phyloP scores from a whole-genome alignment of 2,797 vertebrate species.

The Oceanodroma leucorhoa region DNA sequence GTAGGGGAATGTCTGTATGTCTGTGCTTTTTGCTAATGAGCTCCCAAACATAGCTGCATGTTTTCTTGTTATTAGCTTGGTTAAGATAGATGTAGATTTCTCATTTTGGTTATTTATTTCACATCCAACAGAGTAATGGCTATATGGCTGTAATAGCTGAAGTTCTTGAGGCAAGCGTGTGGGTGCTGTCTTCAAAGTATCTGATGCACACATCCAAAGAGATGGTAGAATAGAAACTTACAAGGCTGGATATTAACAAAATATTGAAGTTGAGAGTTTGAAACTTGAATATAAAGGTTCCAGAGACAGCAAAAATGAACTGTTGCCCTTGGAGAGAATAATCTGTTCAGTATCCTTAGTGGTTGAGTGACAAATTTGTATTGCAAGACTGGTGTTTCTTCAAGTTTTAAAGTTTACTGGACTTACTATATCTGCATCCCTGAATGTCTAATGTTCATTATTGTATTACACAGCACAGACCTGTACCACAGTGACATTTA shows the following conservation, averaged over 20 bases:
- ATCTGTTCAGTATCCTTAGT: background rate
- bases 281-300: background rate
- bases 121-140: background rate
- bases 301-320: background rate
- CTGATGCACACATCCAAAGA: background rate
- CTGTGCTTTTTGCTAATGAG: constrained; percentile 74
- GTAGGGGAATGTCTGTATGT: constrained; percentile 68
- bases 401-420: background rate
- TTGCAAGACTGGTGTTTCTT: background rate
- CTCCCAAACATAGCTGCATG: background rate
- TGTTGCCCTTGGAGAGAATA: background rate
- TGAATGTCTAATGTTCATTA: background rate
- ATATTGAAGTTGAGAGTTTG: background rate
- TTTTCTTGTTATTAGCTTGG: constrained; percentile 8
- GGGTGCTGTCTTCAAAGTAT: background rate
- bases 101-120: constrained; percentile 17
- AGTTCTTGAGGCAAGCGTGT: background rate
- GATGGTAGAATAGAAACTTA: background rate
- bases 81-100: background rate
- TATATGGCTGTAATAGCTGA: background rate
- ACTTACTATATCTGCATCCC: background rate
- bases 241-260: background rate
- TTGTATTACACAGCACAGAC: background rate
- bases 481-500: background rate
- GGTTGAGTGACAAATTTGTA: accelerated